Conservation (phyloP, 2,888 invertebrate species). For the Meteorus cinctellus region DNA sequence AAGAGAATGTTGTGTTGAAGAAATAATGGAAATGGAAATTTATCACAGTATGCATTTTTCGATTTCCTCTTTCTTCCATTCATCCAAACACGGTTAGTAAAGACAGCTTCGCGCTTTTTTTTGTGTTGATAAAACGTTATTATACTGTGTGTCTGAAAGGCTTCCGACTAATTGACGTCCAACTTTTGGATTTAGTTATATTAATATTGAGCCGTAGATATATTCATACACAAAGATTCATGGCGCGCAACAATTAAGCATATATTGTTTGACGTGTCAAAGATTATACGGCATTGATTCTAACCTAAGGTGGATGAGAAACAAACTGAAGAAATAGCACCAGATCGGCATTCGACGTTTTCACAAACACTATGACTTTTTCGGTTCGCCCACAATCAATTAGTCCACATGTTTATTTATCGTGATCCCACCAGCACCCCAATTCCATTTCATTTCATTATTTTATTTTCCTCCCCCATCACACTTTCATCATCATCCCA, state of each 20-base stretch:
- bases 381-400: conserved; percentile 35
- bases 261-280: conserved; percentile 4
- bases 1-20: too few relatives aligned
- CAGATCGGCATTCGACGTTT: not conserved
- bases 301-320: conserved; percentile 7
- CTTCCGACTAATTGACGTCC: not conserved
- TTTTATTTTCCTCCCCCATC: conserved; percentile 29
- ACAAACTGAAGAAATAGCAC: not conserved
- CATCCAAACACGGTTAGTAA: not conserved
- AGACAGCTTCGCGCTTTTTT: not conserved
- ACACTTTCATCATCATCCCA: conserved; percentile 2
- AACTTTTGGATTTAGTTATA: conserved; percentile 1
- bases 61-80: not conserved
- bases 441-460: conserved; percentile 26
- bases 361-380: conserved; percentile 14
- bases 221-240: not conserved
- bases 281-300: not conserved
- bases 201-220: not conserved
- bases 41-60: not conserved
- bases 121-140: not conserved
- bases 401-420: conserved; percentile 31
- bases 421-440: not conserved
- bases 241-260: not conserved
- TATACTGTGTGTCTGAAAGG: not conserved
- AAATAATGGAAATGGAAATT: too few relatives aligned